phyloP scores from a whole-genome alignment of 2,888 invertebrate species.

The Microdon myrmicae region DNA sequence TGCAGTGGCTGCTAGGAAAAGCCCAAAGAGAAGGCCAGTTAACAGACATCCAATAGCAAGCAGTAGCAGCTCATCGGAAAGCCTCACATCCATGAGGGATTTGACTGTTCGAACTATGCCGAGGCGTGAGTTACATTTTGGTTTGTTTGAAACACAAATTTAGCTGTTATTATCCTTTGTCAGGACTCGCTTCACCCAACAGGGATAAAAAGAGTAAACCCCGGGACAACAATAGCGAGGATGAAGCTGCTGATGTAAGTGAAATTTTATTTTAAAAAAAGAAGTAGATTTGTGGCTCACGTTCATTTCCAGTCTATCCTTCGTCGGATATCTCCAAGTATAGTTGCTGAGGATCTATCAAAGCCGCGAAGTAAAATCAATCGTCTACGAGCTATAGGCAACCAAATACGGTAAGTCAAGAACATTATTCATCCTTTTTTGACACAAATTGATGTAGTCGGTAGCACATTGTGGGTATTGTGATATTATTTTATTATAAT shows the following conservation, averaged over 20 bases:
- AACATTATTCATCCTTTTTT: not conserved
- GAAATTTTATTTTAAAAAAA: not conserved
- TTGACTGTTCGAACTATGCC: slow-evolving; percentile 58
- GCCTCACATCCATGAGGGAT: slow-evolving; percentile 69
- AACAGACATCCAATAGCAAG: slow-evolving; percentile 69
- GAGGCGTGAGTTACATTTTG: slow-evolving; percentile 53
- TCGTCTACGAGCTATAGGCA: slow-evolving; percentile 77
- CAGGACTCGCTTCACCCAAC: slow-evolving; percentile 58
- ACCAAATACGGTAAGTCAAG: slow-evolving; percentile 76
- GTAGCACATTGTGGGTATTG: too few relatives aligned
- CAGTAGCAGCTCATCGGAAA: slow-evolving; percentile 73
- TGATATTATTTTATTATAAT: too few relatives aligned
- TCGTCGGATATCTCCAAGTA: slow-evolving; percentile 73
- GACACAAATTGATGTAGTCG: too few relatives aligned
- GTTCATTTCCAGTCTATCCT: slow-evolving; percentile 68
- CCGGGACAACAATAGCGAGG: slow-evolving; percentile 67
- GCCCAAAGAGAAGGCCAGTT: slow-evolving; percentile 71
- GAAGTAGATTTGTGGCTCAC: not conserved
- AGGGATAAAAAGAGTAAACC: slow-evolving; percentile 62
- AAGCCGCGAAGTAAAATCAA: slow-evolving; percentile 71
- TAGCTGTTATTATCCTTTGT: not conserved
- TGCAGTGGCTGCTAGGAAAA: slow-evolving; percentile 68
- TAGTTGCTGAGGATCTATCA: slow-evolving; percentile 66
- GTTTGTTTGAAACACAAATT: not conserved
- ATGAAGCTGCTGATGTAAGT: slow-evolving; percentile 69